Evolutionary conservation across 1,140 invertebrate genomes (phyloP), one percentile per base, ranked within the genome.

Genomic region (Diorhabda carinulata): DNA sequence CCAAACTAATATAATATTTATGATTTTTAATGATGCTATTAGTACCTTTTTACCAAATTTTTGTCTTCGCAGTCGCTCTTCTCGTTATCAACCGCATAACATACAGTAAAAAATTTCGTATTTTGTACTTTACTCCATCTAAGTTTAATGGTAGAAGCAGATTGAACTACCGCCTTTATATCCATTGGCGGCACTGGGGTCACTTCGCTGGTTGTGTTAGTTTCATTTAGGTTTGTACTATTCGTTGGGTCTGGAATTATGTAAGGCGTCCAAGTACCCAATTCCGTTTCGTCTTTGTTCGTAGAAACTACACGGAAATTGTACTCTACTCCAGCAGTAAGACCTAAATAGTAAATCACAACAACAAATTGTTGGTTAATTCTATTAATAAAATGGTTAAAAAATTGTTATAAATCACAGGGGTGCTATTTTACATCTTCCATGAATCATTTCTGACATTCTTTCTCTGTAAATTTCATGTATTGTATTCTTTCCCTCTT

Each of bases 31-130:
- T 5, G n/a, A 44, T 25, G 57, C 52, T 43, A 1, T n/a, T n/a
- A 6, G 52, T 69, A 82, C 80, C 79, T 82, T 69, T 76, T 74
- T 5, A 82, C 66, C 56, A 79, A 78, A 52, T 68, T 78, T 25
- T 60, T 64, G 2, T 74, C 67, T 9, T 72, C 70, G 60, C 74
- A 77, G 4, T 70, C 64, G 9, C 59, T 74, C 41, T 69, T 43
- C 58, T 73, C 64, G 42, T 72, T 64, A 25, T 64, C 59, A 43
- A 70, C 67, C 47, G 69, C 47, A 58, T 69, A 74, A 67, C 75
- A 76, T 44, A 79, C 66, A 3, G 57, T 72, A 47, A 73, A 77
- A 68, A 64, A 79, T 63, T 73, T 74, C 25, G 74, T 66, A 62
- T 72, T 71, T 25, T 67, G 9, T 40, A 63, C 9, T 25, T 74